Conservation (phyloP, 2,888 invertebrate species). For the Coenonympha glycerion region DNA sequence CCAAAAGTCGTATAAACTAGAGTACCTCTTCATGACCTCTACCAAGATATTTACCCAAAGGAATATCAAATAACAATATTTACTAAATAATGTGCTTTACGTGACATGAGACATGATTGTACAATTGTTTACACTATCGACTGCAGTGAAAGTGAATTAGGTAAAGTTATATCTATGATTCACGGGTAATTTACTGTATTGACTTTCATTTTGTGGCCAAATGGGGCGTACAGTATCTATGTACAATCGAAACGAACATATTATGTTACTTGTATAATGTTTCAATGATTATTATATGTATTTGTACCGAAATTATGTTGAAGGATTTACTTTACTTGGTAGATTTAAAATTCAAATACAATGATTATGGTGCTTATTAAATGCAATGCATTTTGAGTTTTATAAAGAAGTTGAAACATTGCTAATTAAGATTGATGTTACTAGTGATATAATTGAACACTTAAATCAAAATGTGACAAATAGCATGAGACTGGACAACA, state of each 20-base stretch:
- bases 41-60: background rate
- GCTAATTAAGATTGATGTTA: no score
- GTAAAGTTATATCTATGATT: constrained; percentile 19
- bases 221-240: constrained; percentile 1
- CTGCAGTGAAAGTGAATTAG: constrained; percentile 19
- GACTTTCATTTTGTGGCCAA: constrained; percentile 22
- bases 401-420: no score
- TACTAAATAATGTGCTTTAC: constrained; percentile 15
- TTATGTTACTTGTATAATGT: background rate
- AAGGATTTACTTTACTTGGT: no score
- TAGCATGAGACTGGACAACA: no score
- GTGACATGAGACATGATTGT: constrained; percentile 14
- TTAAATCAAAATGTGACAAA: no score
- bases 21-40: no score
- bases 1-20: no score
- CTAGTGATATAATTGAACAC: no score
- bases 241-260: background rate
- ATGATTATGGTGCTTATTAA: no score
- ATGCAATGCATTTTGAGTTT: no score
- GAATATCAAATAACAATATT: background rate
- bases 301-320: no score
- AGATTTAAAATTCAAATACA: no score
- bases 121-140: constrained; percentile 8
- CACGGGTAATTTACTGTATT: constrained; percentile 24
- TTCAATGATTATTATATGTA: background rate